phyloP scores from a whole-genome alignment of 2,113 vertebrate genomes.

The Tichodroma muraria region DNA sequence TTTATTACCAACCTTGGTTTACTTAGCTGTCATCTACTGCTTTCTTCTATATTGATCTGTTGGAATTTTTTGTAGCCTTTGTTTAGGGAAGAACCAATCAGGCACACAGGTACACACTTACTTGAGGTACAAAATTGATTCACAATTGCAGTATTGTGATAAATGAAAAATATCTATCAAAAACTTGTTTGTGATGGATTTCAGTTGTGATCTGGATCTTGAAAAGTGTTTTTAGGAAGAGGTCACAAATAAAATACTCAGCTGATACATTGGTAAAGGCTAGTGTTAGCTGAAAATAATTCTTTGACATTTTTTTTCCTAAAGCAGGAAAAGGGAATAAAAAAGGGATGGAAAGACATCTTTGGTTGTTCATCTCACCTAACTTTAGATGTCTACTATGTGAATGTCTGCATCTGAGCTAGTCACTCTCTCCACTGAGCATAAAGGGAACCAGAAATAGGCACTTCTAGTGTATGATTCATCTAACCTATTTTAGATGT shows the following conservation, averaged over 20 bases:
- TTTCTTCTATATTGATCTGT: neutral
- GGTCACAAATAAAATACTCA: neutral
- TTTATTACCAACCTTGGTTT: neutral
- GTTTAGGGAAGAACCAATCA: neutral
- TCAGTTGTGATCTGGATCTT: neutral
- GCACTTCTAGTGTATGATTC: conserved; percentile 15
- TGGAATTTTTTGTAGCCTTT: neutral
- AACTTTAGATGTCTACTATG: conserved; percentile 46
- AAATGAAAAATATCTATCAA: neutral
- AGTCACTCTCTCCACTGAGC: neutral
- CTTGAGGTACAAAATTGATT: neutral
- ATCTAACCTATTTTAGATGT: conserved; percentile 49
- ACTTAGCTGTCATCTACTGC: neutral
- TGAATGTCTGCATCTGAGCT: conserved; percentile 28
- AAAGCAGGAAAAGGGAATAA: neutral
- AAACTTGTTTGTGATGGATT: neutral
- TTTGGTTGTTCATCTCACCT: conserved; percentile 21
- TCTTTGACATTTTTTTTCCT: neutral
- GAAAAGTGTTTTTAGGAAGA: neutral
- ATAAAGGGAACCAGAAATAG: conserved; percentile 44
- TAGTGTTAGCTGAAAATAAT: neutral
- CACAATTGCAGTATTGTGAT: neutral
- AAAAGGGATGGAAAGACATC: neutral
- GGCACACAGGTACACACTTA: neutral
- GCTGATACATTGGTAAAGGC: neutral